phyloP scores from a whole-genome alignment of 1,140 invertebrate genomes.

The Planococcus citri region DNA sequence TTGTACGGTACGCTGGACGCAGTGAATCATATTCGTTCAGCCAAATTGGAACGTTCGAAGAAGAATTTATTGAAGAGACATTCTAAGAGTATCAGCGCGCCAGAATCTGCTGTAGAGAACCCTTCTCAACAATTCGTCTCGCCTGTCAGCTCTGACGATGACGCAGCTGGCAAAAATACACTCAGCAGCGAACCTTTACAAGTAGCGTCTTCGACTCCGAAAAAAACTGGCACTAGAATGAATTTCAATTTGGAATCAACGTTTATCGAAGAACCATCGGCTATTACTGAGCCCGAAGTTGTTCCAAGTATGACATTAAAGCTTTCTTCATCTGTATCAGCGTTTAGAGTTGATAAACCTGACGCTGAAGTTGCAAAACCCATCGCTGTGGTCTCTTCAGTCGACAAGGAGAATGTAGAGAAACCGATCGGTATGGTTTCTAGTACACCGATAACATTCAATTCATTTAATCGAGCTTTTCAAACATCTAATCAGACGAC shows the following conservation, averaged over 20 bases:
- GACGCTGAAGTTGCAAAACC: neutral
- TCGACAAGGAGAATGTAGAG: neutral
- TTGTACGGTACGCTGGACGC: neutral
- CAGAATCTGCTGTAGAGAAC: neutral
- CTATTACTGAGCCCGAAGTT: neutral
- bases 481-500: neutral
- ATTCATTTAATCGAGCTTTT: neutral
- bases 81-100: neutral
- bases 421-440: neutral
- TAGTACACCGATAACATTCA: neutral
- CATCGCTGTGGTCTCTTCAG: neutral
- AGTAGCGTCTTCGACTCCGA: neutral
- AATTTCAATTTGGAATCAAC: neutral
- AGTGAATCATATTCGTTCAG: neutral
- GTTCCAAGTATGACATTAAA: neutral
- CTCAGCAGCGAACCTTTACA: neutral
- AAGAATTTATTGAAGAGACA: neutral
- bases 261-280: neutral
- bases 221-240: neutral
- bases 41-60: neutral
- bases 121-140: neutral
- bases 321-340: neutral
- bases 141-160: slow-evolving; percentile 1
- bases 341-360: neutral
- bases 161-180: neutral